Evolutionary conservation across 2,888 invertebrate genomes (phyloP), one percentile per base, ranked within the genome.

Genomic region (Xestia rhomboidea): DNA sequence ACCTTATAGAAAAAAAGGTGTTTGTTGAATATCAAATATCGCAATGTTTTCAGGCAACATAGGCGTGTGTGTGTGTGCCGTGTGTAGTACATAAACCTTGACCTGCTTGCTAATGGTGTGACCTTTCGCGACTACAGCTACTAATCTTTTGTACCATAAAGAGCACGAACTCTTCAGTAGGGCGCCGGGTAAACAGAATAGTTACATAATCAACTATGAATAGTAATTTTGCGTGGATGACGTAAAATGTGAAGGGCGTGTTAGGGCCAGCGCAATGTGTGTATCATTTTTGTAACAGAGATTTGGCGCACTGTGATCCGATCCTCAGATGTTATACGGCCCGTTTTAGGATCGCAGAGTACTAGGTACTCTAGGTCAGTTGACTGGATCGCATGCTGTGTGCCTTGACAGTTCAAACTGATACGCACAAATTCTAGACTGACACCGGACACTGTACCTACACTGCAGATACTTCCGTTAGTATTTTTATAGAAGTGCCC

Each of bases 61-160:
- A 66, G 60, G 74, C 66, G 80, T 51, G 72, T 73, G 80, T 51
- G 72, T 73, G 80, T 62, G 80, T 63, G 18, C 34, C 51, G 51
- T 51, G 74, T 62, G 73, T 72, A 44, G 34, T 30, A 54, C 57
- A 38, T 68, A 73, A 57, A 71, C 87, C 81, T 82, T 87, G 87
- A 81, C 89, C 87, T 68, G 77, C 66, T 81, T 71, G 79, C 64
- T 38, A 76, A 71, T 73, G 74, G 69, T 46, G 67, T 73, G 75
- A 85, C 81, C 82, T 84, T 78, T 79, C 15, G 63, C 63, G 62
- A 64, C 57, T 67, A 67, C 62, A 57, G 64, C 57, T 68, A 67
- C 72, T 77, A 77, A 77, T 76, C 54, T 84, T 71, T 81, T 83
- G 68, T 62, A 76, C 49, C 64, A 73, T 68, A 77, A 83, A 84